phyloP scores from a whole-genome alignment of 2,113 vertebrate species.

The Psilopogon haemacephalus region DNA sequence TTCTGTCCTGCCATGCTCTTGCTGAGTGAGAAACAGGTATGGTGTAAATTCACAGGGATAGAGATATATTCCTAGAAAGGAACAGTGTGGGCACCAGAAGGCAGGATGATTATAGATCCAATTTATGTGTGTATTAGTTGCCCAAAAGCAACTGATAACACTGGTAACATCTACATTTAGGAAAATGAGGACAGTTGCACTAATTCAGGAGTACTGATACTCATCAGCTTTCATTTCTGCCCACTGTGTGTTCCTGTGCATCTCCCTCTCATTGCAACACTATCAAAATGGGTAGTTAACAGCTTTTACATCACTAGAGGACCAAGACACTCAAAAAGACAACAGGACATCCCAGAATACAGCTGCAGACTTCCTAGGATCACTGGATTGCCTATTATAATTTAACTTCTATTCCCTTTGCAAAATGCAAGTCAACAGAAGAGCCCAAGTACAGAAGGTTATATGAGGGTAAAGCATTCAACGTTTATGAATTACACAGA shows the following conservation, averaged over 20 bases:
- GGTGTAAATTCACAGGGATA: background rate
- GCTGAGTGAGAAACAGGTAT: rapidly evolving
- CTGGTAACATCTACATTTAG: background rate
- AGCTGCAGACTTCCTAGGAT: background rate
- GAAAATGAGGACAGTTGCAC: background rate
- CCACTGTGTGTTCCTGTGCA: background rate
- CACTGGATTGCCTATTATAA: background rate
- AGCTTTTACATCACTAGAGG: background rate
- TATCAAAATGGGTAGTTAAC: background rate
- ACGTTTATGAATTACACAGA: background rate
- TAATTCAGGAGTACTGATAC: background rate
- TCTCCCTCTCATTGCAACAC: background rate
- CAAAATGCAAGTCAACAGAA: background rate
- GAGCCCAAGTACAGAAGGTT: background rate
- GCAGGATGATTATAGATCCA: background rate
- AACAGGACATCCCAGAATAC: background rate
- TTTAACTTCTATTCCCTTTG: background rate
- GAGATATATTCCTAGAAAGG: conserved; percentile 17
- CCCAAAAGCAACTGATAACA: background rate
- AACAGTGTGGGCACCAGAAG: background rate
- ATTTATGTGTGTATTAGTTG: background rate
- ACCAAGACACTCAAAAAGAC: background rate
- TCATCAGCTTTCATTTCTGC: background rate
- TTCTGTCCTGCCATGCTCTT: background rate
- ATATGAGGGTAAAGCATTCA: background rate